Base-by-base conservation (phyloP, 2,888 invertebrate species). In the Callimorpha dominula region DNA sequence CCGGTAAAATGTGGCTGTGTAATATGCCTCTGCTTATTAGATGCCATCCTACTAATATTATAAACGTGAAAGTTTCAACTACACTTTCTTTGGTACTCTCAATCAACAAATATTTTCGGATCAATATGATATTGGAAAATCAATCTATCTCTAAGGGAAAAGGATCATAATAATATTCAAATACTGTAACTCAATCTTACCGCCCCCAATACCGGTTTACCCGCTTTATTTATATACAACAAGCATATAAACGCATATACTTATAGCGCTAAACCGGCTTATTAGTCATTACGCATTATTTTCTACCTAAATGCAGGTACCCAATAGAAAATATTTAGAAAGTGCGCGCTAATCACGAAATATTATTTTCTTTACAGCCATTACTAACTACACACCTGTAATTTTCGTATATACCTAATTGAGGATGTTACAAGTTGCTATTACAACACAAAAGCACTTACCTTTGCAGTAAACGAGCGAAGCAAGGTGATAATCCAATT, bases 401-500 rank as follows among this genome's bases (percentile, higher is more conserved):
- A 46, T 46, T 63, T 42, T n/a, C 49, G 65, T 64, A 17, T 57
- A 67, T 57, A 75, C 70, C 65, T 78, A 78, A 81, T 80, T 76
- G 71, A 80, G 76, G 80, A 81, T 82, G 77, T 77, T 70, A 75
- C 73, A 70, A 65, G n/a, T 31, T 31, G 74, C 68, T 75, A 72
- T 74, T 79, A 74, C 81, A 79, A 81, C 82, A 83, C 75, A 78
- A 77, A 69, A 77, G 71, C 57, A 83, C 85, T 81, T 77, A 85
- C 85, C 81, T 74, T 73, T 65, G 67, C 31, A 74, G 71, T 77
- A 70, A 74, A 75, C 68, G 49, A 70, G 49, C 67, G 66, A 74
- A 66, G 73, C 77, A 82, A 76, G 75, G 75, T 81, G 77, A 67
- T 81, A 85, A 86, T 86, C 79, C 77, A 81, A 85, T 86, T 85